These are phyloP conservation scores for Montifringilla adamsi DNA, from an alignment of 2,113 vertebrate genomes.

Conservation along the genomic window DNA sequence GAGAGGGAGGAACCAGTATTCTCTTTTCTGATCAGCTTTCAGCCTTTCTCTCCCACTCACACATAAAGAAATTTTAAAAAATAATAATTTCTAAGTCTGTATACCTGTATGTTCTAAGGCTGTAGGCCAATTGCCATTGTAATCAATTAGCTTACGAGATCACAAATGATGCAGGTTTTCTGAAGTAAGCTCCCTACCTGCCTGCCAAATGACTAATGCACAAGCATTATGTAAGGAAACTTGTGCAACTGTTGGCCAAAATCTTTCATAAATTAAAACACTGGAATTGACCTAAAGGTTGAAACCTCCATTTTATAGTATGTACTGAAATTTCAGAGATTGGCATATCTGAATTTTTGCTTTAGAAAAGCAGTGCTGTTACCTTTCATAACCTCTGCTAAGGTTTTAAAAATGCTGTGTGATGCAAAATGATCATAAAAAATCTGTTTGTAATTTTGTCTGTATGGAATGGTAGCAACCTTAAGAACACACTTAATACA, in stretches of 20 bases:
- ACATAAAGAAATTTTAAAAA: no score
- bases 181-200: not conserved
- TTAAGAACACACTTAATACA: not conserved
- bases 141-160: not conserved
- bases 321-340: not conserved
- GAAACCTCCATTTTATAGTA: not conserved
- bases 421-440: not conserved
- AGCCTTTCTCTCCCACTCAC: not conserved
- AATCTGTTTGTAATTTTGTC: not conserved
- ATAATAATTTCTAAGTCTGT: not conserved
- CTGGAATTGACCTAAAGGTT: not conserved
- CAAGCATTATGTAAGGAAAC: not conserved
- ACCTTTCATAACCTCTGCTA: not conserved
- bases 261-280: not conserved
- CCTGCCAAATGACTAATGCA: not conserved
- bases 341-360: not conserved
- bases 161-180: not conserved
- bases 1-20: not conserved
- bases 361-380: not conserved
- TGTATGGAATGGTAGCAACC: not conserved
- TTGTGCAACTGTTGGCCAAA: not conserved
- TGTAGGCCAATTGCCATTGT: not conserved
- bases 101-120: not conserved
- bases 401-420: not conserved
- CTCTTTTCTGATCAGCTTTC: not conserved